Evolutionary conservation across 1,140 invertebrate genomes (phyloP), one percentile per base, ranked within the genome.

Genomic region (Leptoteleia sp.): DNA sequence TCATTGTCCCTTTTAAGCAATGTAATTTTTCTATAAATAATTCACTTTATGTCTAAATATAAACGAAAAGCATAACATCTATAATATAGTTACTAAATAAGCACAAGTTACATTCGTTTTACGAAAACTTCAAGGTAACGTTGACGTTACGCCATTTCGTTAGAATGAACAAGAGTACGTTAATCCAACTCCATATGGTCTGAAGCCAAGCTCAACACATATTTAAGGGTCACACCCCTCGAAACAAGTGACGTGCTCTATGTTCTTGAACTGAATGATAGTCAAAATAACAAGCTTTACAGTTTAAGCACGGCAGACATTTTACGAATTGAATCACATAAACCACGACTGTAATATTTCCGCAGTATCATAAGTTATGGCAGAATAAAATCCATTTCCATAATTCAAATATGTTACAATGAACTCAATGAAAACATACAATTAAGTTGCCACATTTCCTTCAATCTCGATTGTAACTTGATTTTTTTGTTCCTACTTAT

Each of bases 141-240:
- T 48, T 55, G 57, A 72, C 68, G 12, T 57, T 48, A 72, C 27
- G 50, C 35, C 57, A 48, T 71, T 71, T 71, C 54, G 64, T 70
- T 59, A 45, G 43, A 59, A 59, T 17, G 50, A 37, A 73, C 70
- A 59, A 57, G 42, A 73, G 70, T 73, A 22, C 52, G 70, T 64
- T 73, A 73, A 73, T 73, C 70, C 55, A 75, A 67, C 71, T 75
- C 59, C 71, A 59, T 65, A 75, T 75, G 71, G 59, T 65, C 31
- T 55, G 45, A 35, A 75, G 45, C 48, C 52, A 52, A 48, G 43
- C 59, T 73, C 59, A 55, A 40, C 59, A 47, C 55, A 55, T 35
- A 35, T 47, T 45, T 52, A 67, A 75, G 54, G 50, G 50, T 75
- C 54, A 59, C 71, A 67, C 71, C 52, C 35, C 54, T 75, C 61